Conservation (phyloP, 2,113 vertebrate genomes). For the Reinhardtius hippoglossoides region DNA sequence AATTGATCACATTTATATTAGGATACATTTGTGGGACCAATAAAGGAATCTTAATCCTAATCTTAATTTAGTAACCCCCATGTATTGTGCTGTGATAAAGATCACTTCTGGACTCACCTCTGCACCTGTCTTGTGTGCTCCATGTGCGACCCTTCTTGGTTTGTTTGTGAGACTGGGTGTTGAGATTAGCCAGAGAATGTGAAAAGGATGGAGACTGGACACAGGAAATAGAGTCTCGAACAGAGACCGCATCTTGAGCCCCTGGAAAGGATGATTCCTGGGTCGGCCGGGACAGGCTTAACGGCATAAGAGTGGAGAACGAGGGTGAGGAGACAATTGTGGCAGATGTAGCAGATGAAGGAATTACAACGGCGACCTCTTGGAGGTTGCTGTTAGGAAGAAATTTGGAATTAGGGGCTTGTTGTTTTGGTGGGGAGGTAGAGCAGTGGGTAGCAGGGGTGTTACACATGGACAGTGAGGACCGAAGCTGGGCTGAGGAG, state of each 20-base stretch:
- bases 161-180: constrained; percentile 49
- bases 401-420: constrained; percentile 22
- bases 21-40: no score
- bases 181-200: constrained; percentile 21
- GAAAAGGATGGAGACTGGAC: constrained; percentile 22
- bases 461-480: constrained; percentile 27
- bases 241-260: constrained; percentile 32
- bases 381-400: constrained; percentile 23
- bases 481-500: constrained; percentile 43
- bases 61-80: no score
- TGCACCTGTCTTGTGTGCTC: constrained; percentile 53
- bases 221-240: constrained; percentile 45
- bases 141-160: constrained; percentile 43
- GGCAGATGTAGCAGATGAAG: constrained; percentile 41
- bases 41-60: no score
- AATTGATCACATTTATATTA: not conserved
- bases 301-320: constrained; percentile 24
- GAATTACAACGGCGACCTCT: constrained; percentile 33
- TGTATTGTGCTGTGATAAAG: not conserved
- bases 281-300: constrained; percentile 59
- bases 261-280: constrained; percentile 51
- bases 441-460: constrained; percentile 26
- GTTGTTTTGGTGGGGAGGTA: constrained; percentile 24
- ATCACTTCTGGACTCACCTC: constrained; percentile 64
- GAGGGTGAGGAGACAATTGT: constrained; percentile 54